Conservation (phyloP, 2,113 vertebrate genomes). For the Petaurus breviceps region DNA sequence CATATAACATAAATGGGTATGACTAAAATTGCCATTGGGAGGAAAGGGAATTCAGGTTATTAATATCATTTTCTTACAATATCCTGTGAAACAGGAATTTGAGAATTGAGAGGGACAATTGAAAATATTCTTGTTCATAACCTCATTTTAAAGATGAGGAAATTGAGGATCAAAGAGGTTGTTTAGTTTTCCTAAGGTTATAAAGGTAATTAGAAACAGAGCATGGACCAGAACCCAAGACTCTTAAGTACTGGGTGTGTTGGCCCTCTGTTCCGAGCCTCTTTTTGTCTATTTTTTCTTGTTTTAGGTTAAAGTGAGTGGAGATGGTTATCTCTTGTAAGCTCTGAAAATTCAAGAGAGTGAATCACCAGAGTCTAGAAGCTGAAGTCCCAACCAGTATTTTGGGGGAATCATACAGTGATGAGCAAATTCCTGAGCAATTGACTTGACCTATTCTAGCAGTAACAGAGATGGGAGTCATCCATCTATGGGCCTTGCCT, state of each 20-base stretch:
- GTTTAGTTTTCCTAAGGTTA: neutral
- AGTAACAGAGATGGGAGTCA: too few species aligned
- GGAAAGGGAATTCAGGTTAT: conserved; percentile 44
- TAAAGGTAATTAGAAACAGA: neutral
- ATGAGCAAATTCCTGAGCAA: neutral
- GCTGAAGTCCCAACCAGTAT: neutral
- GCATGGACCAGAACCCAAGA: neutral
- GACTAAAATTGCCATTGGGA: conserved; percentile 7
- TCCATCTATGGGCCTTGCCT: too few species aligned
- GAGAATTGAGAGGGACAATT: neutral
- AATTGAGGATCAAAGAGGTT: neutral
- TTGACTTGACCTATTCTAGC: too few species aligned
- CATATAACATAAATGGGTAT: conserved; percentile 55
- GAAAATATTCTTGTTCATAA: neutral
- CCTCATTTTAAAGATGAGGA: conserved; percentile 33
- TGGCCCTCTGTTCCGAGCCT: neutral
- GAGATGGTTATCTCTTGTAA: neutral
- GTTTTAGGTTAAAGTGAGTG: neutral
- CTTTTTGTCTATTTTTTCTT: neutral
- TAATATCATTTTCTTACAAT: conserved; percentile 19
- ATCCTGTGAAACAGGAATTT: neutral
- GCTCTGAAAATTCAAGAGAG: neutral
- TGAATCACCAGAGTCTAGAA: neutral
- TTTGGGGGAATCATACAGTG: neutral
- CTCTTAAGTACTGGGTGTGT: neutral